Evolutionary conservation across 1,140 invertebrate species (phyloP), one percentile per base, ranked within the genome.

Genomic region (Ceratoteleas bidentatus): DNA sequence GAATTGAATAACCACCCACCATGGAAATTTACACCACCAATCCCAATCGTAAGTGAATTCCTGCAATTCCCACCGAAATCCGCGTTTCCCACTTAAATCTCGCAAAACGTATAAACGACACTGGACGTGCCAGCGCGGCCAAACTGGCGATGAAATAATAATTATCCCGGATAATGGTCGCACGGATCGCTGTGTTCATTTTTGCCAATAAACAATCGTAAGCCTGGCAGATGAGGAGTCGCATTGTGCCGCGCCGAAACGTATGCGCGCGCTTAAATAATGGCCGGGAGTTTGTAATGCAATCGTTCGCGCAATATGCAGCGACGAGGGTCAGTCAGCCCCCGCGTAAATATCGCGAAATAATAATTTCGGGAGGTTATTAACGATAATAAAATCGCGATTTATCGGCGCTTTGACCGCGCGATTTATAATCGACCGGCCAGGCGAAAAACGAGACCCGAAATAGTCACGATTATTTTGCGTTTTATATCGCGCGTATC

Each of bases 361-460:
- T 89, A 90, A 90, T 91, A 90, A 91, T 91, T 90, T 87, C 69
- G 78, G 84, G 83, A 86, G 86, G 87, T 89, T 90, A 90, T 88
- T 89, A 90, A 85, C 87, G 88, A 90, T 90, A 89, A 90, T 91
- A 90, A 90, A 90, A 90, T 88, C 70, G 72, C 87, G 86, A 91
- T 90, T 91, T 91, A 91, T 89, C 85, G 89, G 84, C 81, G 76
- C 62, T 77, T 72, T 60, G 60, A 65, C 78, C 54, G 40, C 43
- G 58, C 86, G 84, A 89, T 90, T 90, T 89, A 88, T 88, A 90
- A 90, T 90, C 88, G 70, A 74, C 38, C 56, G 57, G 47, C 36
- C 32, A 36, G 8, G 9, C 68, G 54, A 79, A 70, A 78, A 78
- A 78, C 52, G 70, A 65, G 68, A 74, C 61, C 24, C 24, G 47